Percentiles rank a stretch among this genome's conserved stretches.
phyloP scores from a whole-genome alignment of 1,140 invertebrate genomes.

The Drosophila ficusphila region DNA sequence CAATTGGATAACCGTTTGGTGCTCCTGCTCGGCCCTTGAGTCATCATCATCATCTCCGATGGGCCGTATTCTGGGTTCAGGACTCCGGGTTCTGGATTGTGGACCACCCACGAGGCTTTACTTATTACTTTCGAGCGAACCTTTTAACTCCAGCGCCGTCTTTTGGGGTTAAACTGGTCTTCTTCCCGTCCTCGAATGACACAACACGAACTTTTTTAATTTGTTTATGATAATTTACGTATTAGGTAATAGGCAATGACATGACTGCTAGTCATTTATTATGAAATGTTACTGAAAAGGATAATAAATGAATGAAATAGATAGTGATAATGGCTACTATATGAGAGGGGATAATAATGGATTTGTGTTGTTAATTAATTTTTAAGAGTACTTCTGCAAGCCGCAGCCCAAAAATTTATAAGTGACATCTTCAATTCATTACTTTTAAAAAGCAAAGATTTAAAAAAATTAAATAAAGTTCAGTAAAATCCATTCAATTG shows the following conservation, averaged over 20 bases:
- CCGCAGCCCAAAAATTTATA: no score
- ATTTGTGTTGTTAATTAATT: not conserved
- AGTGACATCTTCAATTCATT: no score
- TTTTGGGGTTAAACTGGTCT: conserved; percentile 35
- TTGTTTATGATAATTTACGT: conserved; percentile 82
- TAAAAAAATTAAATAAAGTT: not conserved
- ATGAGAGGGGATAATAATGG: not conserved
- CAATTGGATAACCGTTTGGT: conserved; percentile 70
- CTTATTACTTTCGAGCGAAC: conserved; percentile 70
- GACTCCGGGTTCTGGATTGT: conserved; percentile 9
- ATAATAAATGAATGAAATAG: conserved; percentile 6
- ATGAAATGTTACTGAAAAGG: conserved; percentile 9
- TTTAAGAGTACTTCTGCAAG: not conserved
- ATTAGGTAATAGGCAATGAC: conserved; percentile 49
- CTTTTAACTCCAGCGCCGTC: conserved; percentile 50
- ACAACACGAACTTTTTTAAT: conserved; percentile 82
- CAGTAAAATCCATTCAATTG: not conserved
- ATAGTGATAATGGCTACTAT: conserved; percentile 3
- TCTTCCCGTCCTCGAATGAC: conserved; percentile 52
- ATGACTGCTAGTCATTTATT: conserved; percentile 65
- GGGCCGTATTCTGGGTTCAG: conserved; percentile 6
- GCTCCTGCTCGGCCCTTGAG: conserved; percentile 33
- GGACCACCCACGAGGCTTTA: conserved; percentile 71
- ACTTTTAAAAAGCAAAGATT: no score
- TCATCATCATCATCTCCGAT: conserved; percentile 38